Evolutionary conservation across 2,113 vertebrate genomes (phyloP).

Genomic region (Agelaius phoeniceus): DNA sequence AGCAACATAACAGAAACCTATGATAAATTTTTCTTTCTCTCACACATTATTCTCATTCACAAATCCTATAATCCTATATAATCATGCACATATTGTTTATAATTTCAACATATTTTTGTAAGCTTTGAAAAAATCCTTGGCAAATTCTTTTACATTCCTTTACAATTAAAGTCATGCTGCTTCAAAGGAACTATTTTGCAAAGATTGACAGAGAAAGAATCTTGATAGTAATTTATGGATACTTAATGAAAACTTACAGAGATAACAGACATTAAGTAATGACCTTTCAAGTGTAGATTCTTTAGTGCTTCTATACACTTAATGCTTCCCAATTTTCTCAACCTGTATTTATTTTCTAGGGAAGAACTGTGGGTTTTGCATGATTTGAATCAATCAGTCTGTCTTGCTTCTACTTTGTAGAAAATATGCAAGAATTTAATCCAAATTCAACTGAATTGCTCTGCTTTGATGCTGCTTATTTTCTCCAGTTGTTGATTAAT

Average conservation of each 20-base stretch:
- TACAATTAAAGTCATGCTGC: background rate
- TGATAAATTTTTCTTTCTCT: background rate
- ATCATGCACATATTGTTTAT: background rate
- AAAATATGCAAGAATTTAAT: conserved; percentile 11
- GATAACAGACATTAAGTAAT: background rate
- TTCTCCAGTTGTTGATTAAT: conserved; percentile 18
- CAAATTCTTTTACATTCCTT: conserved; percentile 3
- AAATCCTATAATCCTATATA: conserved; percentile 4
- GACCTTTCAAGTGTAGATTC: background rate
- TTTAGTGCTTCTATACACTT: background rate
- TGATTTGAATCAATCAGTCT: background rate
- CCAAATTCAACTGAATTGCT: background rate
- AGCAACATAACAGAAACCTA: background rate
- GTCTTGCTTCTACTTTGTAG: background rate
- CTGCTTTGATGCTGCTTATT: background rate
- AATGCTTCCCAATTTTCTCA: background rate
- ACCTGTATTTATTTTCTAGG: background rate
- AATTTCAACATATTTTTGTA: conserved; percentile 1
- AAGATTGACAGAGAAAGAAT: background rate
- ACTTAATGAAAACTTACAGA: background rate
- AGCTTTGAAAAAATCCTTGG: background rate
- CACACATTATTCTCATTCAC: background rate
- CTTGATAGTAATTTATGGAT: background rate
- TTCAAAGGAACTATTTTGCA: background rate
- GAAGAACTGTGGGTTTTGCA: background rate